Percentiles rank a stretch among this genome's conserved stretches.
phyloP scores from a whole-genome alignment of 2,888 invertebrate species.

The Nineta flava region DNA sequence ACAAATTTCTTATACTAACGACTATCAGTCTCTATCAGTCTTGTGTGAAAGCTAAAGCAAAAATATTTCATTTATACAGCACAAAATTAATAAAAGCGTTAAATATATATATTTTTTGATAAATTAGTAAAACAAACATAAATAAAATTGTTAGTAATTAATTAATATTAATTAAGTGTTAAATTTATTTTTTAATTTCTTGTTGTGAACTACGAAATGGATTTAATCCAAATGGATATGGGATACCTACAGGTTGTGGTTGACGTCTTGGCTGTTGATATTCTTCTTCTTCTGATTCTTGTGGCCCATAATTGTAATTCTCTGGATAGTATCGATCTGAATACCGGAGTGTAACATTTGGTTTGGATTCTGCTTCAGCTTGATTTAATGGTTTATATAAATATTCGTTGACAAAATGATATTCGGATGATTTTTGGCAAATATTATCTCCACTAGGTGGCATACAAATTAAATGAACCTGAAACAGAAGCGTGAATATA shows the following conservation, averaged over 20 bases:
- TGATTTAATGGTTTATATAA: slow-evolving; percentile 76
- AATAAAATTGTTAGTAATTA: too few relatives aligned
- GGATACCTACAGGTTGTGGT: background rate
- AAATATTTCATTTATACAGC: too few relatives aligned
- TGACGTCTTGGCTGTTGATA: slow-evolving; percentile 16
- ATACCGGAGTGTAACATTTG: slow-evolving; percentile 61
- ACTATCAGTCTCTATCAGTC: too few relatives aligned
- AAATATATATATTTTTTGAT: too few relatives aligned
- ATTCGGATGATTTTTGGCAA: slow-evolving; percentile 77
- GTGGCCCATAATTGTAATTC: slow-evolving; percentile 49
- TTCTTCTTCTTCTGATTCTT: slow-evolving; percentile 33
- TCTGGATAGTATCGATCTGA: slow-evolving; percentile 74
- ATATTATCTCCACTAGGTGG: slow-evolving; percentile 78
- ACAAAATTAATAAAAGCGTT: too few relatives aligned
- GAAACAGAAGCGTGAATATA: slow-evolving; percentile 16
- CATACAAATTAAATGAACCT: slow-evolving; percentile 89
- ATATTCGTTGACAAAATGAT: slow-evolving; percentile 85
- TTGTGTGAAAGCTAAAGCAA: too few relatives aligned
- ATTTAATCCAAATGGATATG: too few relatives aligned
- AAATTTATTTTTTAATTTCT: too few relatives aligned
- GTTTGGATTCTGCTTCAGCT: slow-evolving; percentile 64
- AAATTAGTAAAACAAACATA: too few relatives aligned
- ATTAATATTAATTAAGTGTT: too few relatives aligned
- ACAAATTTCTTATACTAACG: too few relatives aligned
- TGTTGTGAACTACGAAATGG: too few relatives aligned